These are phyloP conservation scores for Maniola jurtina DNA, from an alignment of 1,140 invertebrate species.

Conservation along the genomic window DNA sequence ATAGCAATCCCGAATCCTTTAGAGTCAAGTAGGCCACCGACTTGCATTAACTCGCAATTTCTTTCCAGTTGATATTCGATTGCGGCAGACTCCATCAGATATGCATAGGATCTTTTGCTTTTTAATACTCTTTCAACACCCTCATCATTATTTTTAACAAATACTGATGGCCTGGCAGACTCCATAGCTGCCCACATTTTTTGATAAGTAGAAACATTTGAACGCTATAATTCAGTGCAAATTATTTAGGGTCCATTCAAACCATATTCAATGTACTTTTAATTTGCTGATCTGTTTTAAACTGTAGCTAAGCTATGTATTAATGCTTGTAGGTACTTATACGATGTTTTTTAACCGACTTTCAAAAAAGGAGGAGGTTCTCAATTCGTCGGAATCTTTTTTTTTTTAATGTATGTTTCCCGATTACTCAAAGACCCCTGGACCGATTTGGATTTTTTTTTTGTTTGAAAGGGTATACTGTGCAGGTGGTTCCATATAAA, in stretches of 20 bases:
- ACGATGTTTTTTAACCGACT: too few species aligned
- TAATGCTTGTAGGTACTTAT: too few species aligned
- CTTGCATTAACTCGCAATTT: conserved; percentile 87
- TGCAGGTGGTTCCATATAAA: too few species aligned
- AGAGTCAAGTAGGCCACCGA: conserved; percentile 87
- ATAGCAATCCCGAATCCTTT: conserved; percentile 92
- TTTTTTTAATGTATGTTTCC: too few species aligned
- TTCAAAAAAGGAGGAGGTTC: too few species aligned
- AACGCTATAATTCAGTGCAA: conserved; percentile 71
- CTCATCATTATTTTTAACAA: conserved; percentile 88
- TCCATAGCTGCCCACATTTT: conserved; percentile 89
- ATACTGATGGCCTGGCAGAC: conserved; percentile 89
- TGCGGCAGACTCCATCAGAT: conserved; percentile 91
- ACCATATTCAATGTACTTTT: background rate
- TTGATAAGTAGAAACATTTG: conserved; percentile 87
- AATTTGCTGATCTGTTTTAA: too few species aligned
- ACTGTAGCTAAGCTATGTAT: too few species aligned
- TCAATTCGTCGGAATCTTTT: too few species aligned
- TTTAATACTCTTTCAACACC: conserved; percentile 89
- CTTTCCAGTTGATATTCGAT: conserved; percentile 89
- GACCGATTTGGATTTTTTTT: too few species aligned
- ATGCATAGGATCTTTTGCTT: conserved; percentile 85
- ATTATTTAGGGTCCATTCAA: background rate
- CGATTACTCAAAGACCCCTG: too few species aligned
- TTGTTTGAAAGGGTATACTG: too few species aligned